Base-by-base conservation (phyloP, 1,140 invertebrate genomes). In the Rhagoletis zephyria region DNA sequence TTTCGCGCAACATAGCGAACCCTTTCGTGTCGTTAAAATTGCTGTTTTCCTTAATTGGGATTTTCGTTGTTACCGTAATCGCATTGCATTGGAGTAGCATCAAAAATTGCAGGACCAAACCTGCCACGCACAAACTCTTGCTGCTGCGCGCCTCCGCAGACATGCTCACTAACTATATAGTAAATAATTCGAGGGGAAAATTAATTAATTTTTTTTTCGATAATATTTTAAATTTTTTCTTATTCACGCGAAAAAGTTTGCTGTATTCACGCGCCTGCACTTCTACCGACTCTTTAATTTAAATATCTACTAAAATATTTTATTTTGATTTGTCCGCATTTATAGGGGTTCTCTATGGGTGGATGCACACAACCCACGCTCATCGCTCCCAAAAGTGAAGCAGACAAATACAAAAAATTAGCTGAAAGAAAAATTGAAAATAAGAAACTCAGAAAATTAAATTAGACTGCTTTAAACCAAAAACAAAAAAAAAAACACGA, bases 1-100 rank as follows among this genome's bases (percentile, higher is more conserved):
- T 65, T 40, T 85, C 85, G 12, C 88, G 89, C 0, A 89, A 87
- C 65, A 86, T 90, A 89, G 89, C 91, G 5, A 81, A 19, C 0
- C 7, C 40, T 42, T 45, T 59, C 63, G 56, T 60, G 2, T 0
- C 19, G 42, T 7, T 85, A 0, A 7, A 30, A 16, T 85, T 9
- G 2, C 45, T 56, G 51, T 19, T 3, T 1, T 51, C 9, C 19
- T 16, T 56, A 7, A 3, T n/a, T 56, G 74, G 16, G 51, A n/a
- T 85, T 45, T 30, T 85, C 12, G 30, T 63, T 19, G 85, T 85
- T 30, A 45, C 40, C 30, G 85, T 85, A 51, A 85, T 61, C 30
- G 60, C 59, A 12, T 12, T 63, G 59, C 60, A 85, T 85, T 63
- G 63, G 16, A 85, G 10, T 16, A 85, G 56, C 14, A 85, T 60